These are phyloP conservation scores for Drosophila bifasciata DNA, from an alignment of 1,140 invertebrate genomes.

Conservation along the genomic window DNA sequence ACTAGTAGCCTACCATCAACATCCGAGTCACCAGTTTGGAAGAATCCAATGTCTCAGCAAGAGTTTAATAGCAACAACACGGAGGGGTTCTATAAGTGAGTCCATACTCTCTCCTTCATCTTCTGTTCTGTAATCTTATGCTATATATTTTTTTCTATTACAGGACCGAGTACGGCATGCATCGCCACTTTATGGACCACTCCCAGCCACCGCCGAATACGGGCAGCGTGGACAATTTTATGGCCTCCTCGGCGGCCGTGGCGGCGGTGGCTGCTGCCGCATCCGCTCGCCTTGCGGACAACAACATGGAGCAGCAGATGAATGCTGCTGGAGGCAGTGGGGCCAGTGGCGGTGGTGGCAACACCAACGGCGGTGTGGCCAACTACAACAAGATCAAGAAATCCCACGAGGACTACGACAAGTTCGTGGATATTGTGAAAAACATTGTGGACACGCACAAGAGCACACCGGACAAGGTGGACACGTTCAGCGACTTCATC, in stretches of 20 bases:
- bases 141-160: slow-evolving; percentile 1
- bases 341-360: slow-evolving; percentile 63
- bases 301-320: slow-evolving; percentile 77
- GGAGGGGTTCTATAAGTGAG: slow-evolving; percentile 83
- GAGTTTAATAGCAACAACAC: slow-evolving; percentile 83
- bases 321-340: slow-evolving; percentile 66
- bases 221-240: slow-evolving; percentile 77
- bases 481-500: slow-evolving; percentile 79
- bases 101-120: not conserved
- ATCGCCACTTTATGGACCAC: slow-evolving; percentile 83
- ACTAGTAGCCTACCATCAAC: slow-evolving; percentile 80
- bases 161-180: slow-evolving; percentile 83
- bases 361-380: slow-evolving; percentile 74
- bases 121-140: not conserved
- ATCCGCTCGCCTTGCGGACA: slow-evolving; percentile 73
- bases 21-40: slow-evolving; percentile 83
- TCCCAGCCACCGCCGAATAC: slow-evolving; percentile 78
- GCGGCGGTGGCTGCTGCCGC: slow-evolving; percentile 77
- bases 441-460: slow-evolving; percentile 83
- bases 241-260: slow-evolving; percentile 79
- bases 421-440: slow-evolving; percentile 82
- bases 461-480: slow-evolving; percentile 77
- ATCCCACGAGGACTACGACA: slow-evolving; percentile 81
- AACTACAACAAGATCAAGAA: slow-evolving; percentile 83
- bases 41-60: slow-evolving; percentile 84